phyloP scores from a whole-genome alignment of 2,888 invertebrate genomes.

The Cylindroiulus punctatus region DNA sequence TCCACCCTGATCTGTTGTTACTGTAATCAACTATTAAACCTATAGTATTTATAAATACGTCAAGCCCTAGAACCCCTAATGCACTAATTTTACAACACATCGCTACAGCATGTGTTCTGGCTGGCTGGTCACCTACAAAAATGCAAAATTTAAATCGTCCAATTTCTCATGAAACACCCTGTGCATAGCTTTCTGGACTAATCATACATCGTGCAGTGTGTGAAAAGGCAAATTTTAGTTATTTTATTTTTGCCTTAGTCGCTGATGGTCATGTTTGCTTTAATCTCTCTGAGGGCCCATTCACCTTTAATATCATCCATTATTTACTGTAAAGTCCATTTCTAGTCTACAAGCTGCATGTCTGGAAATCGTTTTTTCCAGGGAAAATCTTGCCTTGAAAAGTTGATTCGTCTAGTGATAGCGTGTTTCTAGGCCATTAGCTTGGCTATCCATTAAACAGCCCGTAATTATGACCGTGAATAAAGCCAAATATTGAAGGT shows the following conservation, averaged over 20 bases:
- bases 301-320: background rate
- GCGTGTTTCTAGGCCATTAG: slow-evolving; percentile 7
- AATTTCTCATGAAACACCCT: too few species aligned
- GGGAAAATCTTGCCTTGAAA: background rate
- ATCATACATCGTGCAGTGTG: too few species aligned
- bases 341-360: background rate
- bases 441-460: background rate
- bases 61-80: too few species aligned
- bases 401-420: background rate
- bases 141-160: too few species aligned
- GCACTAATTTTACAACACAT: too few species aligned
- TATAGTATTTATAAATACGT: too few species aligned
- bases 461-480: slow-evolving; percentile 18
- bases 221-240: background rate
- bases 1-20: too few species aligned
- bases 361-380: slow-evolving; percentile 7
- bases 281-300: too few species aligned
- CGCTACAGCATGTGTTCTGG: too few species aligned
- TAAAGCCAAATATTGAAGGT: background rate
- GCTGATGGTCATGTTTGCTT: background rate
- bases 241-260: background rate
- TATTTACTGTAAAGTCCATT: background rate
- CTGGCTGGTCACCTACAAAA: too few species aligned
- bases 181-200: too few species aligned
- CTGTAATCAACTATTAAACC: too few species aligned